These are phyloP conservation scores for Odontothrips loti DNA, from an alignment of 2,888 invertebrate species.

Conservation along the genomic window DNA sequence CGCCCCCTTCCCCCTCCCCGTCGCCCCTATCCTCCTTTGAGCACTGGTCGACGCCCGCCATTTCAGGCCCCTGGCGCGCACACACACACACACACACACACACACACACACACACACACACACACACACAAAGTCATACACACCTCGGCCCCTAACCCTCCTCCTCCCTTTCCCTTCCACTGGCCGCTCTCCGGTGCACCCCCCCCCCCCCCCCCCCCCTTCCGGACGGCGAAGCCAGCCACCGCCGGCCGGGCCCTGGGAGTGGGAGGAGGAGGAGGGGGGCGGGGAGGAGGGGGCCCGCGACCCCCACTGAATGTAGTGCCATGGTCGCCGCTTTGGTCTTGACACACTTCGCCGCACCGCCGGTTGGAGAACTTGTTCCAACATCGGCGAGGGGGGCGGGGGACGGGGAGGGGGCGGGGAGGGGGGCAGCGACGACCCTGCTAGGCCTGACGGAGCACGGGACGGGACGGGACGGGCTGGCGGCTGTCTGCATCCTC, in stretches of 20 bases:
- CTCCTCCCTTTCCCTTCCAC: neutral
- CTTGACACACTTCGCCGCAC: slow-evolving; percentile 18
- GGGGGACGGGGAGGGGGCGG: neutral
- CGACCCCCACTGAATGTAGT: slow-evolving; percentile 25
- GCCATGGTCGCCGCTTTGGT: slow-evolving; percentile 17
- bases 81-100: no score
- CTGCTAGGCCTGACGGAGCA: neutral
- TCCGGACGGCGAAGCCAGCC: no score
- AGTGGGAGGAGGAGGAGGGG: neutral
- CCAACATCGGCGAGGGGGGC: slow-evolving; percentile 4
- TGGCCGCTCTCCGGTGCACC: neutral
- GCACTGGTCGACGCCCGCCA: no score
- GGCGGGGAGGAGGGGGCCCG: neutral
- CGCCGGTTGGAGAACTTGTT: slow-evolving; percentile 24
- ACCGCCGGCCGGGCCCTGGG: no score
- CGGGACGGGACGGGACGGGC: no score
- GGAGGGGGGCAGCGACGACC: neutral
- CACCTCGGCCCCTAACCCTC: no score
- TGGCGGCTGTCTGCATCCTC: neutral
- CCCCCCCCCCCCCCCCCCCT: neutral
- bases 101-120: no score
- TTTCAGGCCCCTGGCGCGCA: no score
- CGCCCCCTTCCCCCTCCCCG: no score
- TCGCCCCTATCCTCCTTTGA: no score
- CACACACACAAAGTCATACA: no score